phyloP scores from a whole-genome alignment of 2,888 invertebrate species.

The Sceliomorpha sp. region DNA sequence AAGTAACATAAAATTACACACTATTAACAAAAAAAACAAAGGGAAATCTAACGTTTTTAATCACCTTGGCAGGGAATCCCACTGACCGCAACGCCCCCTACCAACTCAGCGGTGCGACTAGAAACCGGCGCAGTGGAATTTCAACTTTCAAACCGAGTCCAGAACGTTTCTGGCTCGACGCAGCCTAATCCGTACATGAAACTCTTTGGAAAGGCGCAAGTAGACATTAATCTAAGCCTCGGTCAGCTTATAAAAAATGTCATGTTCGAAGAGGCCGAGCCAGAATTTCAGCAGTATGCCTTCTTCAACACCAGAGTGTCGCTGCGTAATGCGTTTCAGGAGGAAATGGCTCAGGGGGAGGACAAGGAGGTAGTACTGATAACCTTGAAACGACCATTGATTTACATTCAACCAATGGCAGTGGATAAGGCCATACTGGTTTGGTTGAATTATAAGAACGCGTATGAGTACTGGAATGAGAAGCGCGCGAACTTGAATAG shows the following conservation, averaged over 20 bases:
- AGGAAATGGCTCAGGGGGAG: conserved; percentile 92
- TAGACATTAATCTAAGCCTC: conserved; percentile 96
- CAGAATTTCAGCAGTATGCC: conserved; percentile 98
- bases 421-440: conserved; percentile 99
- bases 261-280: conserved; percentile 97
- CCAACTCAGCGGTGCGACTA: conserved; percentile 96
- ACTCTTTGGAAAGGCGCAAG: conserved; percentile 90
- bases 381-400: conserved; percentile 93
- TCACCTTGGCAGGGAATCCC: conserved; percentile 92
- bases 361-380: conserved; percentile 95
- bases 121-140: conserved; percentile 97
- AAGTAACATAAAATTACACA: too few relatives aligned
- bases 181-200: conserved; percentile 85
- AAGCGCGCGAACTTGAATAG: conserved; percentile 95
- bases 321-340: conserved; percentile 91
- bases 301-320: conserved; percentile 98
- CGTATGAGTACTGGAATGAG: conserved; percentile 99
- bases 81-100: conserved; percentile 98
- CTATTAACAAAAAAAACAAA: too few relatives aligned
- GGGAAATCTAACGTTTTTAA: neutral
- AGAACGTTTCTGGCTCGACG: conserved; percentile 86
- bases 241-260: conserved; percentile 96
- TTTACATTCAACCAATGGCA: conserved; percentile 98
- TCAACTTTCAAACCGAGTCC: conserved; percentile 95
- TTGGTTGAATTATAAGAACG: conserved; percentile 99